These are phyloP conservation scores for Digitonthophagus gazella DNA, from an alignment of 2,888 invertebrate genomes.

Conservation along the genomic window DNA sequence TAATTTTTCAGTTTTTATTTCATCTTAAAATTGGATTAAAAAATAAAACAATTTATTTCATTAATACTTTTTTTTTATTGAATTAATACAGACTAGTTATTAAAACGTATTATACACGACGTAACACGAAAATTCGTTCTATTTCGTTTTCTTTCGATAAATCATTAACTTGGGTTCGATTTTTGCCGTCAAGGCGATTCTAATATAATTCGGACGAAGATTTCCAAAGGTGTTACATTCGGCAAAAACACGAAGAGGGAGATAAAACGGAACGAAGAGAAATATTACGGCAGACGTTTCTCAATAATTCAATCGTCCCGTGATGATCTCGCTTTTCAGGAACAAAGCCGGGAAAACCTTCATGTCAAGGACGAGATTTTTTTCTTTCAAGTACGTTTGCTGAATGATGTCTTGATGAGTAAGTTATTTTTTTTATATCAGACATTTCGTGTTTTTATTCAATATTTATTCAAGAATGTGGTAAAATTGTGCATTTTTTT, in stretches of 20 bases:
- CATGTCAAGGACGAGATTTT: background rate
- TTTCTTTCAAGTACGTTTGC: background rate
- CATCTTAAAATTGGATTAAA: background rate
- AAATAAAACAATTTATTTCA: background rate
- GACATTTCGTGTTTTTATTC: background rate
- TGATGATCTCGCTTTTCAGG: background rate
- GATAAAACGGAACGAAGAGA: background rate
- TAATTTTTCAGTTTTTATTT: no score
- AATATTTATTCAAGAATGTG: background rate
- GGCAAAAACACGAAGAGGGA: background rate
- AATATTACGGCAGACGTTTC: background rate
- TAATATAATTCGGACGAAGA: background rate
- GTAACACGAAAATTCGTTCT: background rate
- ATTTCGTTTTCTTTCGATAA: background rate
- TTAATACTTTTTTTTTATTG: conserved; percentile 25
- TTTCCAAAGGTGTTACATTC: background rate
- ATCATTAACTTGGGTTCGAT: background rate
- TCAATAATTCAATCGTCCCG: background rate
- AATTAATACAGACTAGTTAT: conserved; percentile 28
- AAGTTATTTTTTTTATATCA: background rate
- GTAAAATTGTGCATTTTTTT: background rate
- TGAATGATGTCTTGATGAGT: background rate
- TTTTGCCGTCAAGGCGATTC: background rate
- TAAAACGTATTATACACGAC: conserved; percentile 22
- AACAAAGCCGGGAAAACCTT: background rate